Conservation (phyloP, 2,113 vertebrate genomes). For the Charina bottae region DNA sequence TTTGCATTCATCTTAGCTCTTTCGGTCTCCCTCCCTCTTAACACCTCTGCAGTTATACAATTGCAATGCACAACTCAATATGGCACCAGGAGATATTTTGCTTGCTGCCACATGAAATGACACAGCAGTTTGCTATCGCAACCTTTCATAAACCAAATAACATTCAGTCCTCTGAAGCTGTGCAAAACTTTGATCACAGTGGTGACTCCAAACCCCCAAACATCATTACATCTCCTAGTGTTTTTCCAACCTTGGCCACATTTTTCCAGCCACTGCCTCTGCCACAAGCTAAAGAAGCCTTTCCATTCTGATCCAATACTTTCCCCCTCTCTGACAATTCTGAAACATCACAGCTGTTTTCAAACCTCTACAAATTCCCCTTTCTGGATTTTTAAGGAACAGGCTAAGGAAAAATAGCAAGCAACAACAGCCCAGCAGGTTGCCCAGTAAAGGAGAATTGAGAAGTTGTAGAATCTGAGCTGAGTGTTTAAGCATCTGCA, state of each 20-base stretch:
- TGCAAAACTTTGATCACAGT: background rate
- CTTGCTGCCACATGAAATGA: background rate
- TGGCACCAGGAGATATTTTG: background rate
- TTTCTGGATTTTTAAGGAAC: background rate
- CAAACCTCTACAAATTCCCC: background rate
- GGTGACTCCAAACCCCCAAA: constrained; percentile 37
- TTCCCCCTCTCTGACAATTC: constrained; percentile 10
- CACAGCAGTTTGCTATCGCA: background rate
- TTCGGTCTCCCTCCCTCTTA: background rate
- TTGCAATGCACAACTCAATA: background rate
- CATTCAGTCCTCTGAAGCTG: background rate
- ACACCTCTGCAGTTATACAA: constrained; percentile 6
- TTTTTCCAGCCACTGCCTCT: constrained; percentile 25
- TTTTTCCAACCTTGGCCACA: constrained; percentile 40
- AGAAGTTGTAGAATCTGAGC: background rate
- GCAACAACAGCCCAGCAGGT: background rate
- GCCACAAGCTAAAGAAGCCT: constrained; percentile 43
- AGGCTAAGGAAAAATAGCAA: background rate
- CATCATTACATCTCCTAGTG: constrained; percentile 38
- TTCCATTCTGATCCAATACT: constrained; percentile 25
- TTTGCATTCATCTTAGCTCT: constrained; percentile 3
- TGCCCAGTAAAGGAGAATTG: background rate
- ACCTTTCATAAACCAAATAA: constrained; percentile 20
- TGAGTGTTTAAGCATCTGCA: background rate
- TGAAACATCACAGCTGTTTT: background rate